Base-by-base conservation (phyloP, 2,888 invertebrate genomes). In the Calephelis perditalis region DNA sequence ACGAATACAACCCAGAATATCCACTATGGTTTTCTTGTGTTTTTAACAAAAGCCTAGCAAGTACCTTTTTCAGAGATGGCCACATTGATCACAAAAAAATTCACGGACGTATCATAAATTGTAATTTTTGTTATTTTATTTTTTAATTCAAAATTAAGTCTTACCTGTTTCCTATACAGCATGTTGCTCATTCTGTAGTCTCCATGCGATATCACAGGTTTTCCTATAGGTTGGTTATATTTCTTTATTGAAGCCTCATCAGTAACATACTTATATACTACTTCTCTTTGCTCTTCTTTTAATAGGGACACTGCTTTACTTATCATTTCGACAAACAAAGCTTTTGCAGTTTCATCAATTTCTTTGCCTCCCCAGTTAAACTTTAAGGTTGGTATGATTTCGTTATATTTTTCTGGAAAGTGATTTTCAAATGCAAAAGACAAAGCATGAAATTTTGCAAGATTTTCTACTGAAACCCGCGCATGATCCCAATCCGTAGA, bases 371-470 rank as follows among this genome's bases (percentile, higher is more conserved):
- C 45, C 0, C 11, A 2, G 4, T 65, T 66, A 56, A 68, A 73
- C 37, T 63, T 68, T 46, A 74, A 63, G 1, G 66, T 62, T 0
- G 66, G 59, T 0, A 72, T n/a, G 0, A 78, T 54, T 37, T 70
- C 62, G 3, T 71, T 45, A 58, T 78, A 87, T 15, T 75, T 71
- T 43, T 82, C 78, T 0, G 84, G 84, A 5, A 79, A 61, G 11
- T 68, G 62, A 11, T 65, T 67, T 6, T 65, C 67, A 40, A 63
- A 72, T 0, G 78, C 81, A 15, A 81, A 73, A 0, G 87, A 85
- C 0, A 87, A 63, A 0, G 88, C 88, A 65, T 91, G 91, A 62
- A 85, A 75, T 62, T 82, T 83, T 0, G 84, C 86, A 36, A 89
- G 67, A 35, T 73, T 73, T 4, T 70, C 71, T 1, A 84, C 68